Evolutionary conservation across 2,797 vertebrate species (phyloP).

Genomic region (Tamandua tetradactyla): DNA sequence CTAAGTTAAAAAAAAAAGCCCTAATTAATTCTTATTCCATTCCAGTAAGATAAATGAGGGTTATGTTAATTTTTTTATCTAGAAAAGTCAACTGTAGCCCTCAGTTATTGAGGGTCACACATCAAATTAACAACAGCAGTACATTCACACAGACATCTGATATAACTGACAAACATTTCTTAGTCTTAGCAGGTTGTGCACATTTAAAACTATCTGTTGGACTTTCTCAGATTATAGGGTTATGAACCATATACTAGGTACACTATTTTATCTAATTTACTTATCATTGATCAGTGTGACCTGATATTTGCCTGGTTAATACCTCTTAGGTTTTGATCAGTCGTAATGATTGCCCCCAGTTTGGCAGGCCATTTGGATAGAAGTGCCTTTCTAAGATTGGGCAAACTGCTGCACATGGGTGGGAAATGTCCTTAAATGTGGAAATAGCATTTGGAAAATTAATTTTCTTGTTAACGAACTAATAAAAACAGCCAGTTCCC

Average conservation of each 20-base stretch:
- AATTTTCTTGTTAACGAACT: background rate
- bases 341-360: constrained; percentile 5
- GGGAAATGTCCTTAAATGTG: constrained; percentile 44
- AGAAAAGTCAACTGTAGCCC: constrained; percentile 31
- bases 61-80: background rate
- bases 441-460: constrained; percentile 36
- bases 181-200: background rate
- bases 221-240: background rate
- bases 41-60: constrained; percentile 17
- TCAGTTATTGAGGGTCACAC: constrained; percentile 22
- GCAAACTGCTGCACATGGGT: background rate
- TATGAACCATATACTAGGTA: background rate
- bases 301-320: constrained; percentile 30
- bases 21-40: constrained; percentile 59
- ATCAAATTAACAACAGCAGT: background rate
- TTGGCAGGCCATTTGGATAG: background rate
- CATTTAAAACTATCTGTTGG: background rate
- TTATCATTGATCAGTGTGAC: background rate
- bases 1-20: constrained; percentile 15
- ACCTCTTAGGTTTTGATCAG: background rate
- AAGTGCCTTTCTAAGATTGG: background rate
- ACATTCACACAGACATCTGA: background rate
- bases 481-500: background rate
- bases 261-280: constrained; percentile 12
- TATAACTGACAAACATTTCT: background rate